Percentiles rank a stretch among this genome's conserved stretches.
Conservation (phyloP, 2,888 invertebrate species). For the Apodemia duryi region DNA sequence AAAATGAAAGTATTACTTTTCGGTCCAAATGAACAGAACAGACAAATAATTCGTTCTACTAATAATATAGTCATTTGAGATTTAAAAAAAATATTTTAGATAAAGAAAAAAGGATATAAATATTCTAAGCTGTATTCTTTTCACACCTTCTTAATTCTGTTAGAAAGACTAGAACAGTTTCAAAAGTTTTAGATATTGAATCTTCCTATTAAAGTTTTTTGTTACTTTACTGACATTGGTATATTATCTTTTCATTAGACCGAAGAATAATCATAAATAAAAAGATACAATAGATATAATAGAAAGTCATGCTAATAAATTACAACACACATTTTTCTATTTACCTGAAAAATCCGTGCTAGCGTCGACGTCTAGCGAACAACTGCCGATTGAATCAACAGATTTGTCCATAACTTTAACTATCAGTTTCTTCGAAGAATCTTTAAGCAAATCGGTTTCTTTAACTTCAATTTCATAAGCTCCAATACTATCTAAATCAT, state of each 20-base stretch:
- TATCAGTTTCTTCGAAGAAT: constrained; percentile 55
- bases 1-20: constrained; percentile 25
- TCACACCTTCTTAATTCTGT: too few relatives aligned
- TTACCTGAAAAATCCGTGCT: constrained; percentile 87
- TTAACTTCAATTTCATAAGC: constrained; percentile 71
- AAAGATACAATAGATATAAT: neutral
- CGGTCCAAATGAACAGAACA: constrained; percentile 23
- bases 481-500: constrained; percentile 67
- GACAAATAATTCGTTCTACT: neutral
- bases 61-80: neutral
- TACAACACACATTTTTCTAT: constrained; percentile 40
- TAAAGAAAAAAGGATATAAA: neutral
- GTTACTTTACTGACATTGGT: too few relatives aligned
- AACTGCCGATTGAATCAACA: constrained; percentile 91
- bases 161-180: too few relatives aligned
- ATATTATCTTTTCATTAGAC: neutral
- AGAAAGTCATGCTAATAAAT: constrained; percentile 6
- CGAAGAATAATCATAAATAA: neutral
- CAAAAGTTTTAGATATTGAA: too few relatives aligned
- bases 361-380: constrained; percentile 91
- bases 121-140: neutral
- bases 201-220: too few relatives aligned
- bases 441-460: constrained; percentile 61
- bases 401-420: constrained; percentile 85
- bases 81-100: neutral